Evolutionary conservation across 2,888 invertebrate species (phyloP).

Genomic region (Drosophila paranaensis): DNA sequence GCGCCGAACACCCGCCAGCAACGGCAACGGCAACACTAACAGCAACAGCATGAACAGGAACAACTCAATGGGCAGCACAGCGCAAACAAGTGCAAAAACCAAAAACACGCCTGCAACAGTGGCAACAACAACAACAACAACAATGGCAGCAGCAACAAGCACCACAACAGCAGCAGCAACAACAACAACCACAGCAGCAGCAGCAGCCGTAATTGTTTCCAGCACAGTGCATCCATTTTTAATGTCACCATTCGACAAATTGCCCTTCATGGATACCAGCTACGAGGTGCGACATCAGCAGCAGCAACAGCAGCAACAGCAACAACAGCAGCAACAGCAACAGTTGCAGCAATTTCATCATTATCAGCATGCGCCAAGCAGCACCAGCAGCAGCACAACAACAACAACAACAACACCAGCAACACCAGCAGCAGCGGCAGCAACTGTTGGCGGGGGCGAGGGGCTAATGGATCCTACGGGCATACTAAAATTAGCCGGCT

Average conservation of each 20-base stretch:
- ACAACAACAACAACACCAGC: conserved; percentile 26
- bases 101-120: conserved; percentile 38
- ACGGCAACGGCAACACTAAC: conserved; percentile 28
- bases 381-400: conserved; percentile 21
- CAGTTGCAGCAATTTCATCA: conserved; percentile 71
- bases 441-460: conserved; percentile 21
- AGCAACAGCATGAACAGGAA: conserved; percentile 37
- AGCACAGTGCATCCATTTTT: conserved; percentile 76
- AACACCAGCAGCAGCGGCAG: conserved; percentile 22
- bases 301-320: conserved; percentile 55
- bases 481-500: conserved; percentile 91
- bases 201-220: conserved; percentile 25
- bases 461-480: conserved; percentile 85
- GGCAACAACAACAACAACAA: conserved; percentile 15
- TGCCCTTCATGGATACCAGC: conserved; percentile 83
- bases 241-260: conserved; percentile 83
- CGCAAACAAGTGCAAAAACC: conserved; percentile 40
- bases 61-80: conserved; percentile 37
- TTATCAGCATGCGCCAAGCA: conserved; percentile 72
- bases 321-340: conserved; percentile 40
- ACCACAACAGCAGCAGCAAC: conserved; percentile 15
- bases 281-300: conserved; percentile 80
- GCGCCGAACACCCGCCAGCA: conserved; percentile 52
- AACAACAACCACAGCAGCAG: conserved; percentile 14
- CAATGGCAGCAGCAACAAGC: conserved; percentile 18